A percentile compares a stretch with the other conserved stretches of the same genome.
phyloP scores from a whole-genome alignment of 23 tunicate genomes.

The Clavelina lepadiformis region DNA sequence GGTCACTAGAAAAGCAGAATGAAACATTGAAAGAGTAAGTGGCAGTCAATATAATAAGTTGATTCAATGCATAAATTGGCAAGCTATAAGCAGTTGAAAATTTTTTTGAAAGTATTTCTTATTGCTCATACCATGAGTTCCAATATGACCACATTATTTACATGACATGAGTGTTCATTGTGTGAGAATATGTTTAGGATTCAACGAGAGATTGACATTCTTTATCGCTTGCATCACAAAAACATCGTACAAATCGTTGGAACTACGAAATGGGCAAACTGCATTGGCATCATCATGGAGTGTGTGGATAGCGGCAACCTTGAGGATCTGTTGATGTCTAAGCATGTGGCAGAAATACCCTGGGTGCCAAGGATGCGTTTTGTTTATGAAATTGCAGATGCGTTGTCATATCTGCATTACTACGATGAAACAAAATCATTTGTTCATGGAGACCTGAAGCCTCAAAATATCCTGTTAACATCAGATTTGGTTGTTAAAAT shows the following conservation, averaged over 20 bases:
- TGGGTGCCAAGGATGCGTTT: neutral
- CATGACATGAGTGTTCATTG: no score
- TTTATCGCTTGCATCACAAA: neutral
- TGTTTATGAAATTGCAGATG: conserved; percentile 3
- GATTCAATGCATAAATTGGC: no score
- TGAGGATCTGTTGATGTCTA: conserved; percentile 1
- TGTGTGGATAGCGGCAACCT: conserved; percentile 2
- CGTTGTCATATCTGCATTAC: conserved; percentile 9
- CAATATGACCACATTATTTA: no score
- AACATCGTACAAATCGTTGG: conserved; percentile 3
- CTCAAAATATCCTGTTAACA: conserved; percentile 13
- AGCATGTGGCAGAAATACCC: neutral
- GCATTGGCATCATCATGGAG: conserved; percentile 16
- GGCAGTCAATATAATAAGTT: no score
- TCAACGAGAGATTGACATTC: conserved; percentile 2
- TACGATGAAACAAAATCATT: neutral
- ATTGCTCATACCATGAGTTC: no score
- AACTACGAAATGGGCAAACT: neutral
- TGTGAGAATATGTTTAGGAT: no score
- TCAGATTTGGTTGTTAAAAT: neutral
- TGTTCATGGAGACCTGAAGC: conserved; percentile 20
- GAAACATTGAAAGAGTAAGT: no score
- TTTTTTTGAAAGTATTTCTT: no score
- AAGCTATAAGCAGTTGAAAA: no score
- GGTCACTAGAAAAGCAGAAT: no score